These are phyloP conservation scores for Mantis religiosa DNA, from an alignment of 2,888 invertebrate species.

Conservation along the genomic window DNA sequence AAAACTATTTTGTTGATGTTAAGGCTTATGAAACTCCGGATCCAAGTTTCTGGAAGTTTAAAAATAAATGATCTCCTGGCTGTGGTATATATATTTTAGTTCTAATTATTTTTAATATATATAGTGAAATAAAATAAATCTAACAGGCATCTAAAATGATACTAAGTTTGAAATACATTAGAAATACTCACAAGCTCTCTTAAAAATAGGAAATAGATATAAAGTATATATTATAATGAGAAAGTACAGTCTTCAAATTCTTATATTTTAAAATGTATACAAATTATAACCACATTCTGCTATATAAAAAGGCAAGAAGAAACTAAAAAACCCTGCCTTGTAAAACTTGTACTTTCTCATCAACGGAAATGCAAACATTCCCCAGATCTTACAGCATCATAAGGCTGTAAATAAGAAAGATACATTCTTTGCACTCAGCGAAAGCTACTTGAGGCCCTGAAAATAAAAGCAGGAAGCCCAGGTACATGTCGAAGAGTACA, in stretches of 20 bases:
- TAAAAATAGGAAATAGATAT: background rate
- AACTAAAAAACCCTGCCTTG: background rate
- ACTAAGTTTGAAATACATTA: background rate
- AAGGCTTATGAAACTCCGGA: no score
- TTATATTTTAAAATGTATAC: background rate
- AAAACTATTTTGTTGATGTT: no score
- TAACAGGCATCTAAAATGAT: background rate
- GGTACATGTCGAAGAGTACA: background rate
- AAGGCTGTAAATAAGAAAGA: background rate
- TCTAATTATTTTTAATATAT: no score
- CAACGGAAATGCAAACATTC: background rate
- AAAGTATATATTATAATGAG: background rate
- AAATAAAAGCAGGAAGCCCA: constrained; percentile 6
- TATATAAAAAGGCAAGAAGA: no score
- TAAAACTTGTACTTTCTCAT: background rate
- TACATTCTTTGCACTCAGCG: background rate
- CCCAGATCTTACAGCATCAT: background rate
- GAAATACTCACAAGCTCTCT: background rate
- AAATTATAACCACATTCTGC: background rate
- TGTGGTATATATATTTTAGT: no score
- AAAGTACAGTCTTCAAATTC: background rate
- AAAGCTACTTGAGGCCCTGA: constrained; percentile 1
- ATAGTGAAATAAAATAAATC: background rate
- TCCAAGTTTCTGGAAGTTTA: no score
- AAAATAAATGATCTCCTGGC: no score